Evolutionary conservation across 2,797 vertebrate species (phyloP), one percentile per base, ranked within the genome.

Genomic region (Muscicapa striata): DNA sequence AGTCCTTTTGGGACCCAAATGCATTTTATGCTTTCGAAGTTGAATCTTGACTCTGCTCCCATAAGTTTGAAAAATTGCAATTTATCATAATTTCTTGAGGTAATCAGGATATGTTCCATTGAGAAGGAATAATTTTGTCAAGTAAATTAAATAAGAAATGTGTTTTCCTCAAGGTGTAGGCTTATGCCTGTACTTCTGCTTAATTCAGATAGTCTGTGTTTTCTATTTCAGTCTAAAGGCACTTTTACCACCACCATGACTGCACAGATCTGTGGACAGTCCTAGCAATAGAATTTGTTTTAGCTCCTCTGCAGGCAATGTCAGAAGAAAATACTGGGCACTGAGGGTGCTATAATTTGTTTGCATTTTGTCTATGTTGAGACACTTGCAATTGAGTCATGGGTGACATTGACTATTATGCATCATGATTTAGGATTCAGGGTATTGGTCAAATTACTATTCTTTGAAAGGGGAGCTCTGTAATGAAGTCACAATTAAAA

Each of bases 401-500:
- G 29, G 36, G 5, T 2, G 3, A 63, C 30, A 59, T 6, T 69
- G 55, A 10, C 48, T 83, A 29, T 38, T 69, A 40, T 6, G 19
- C 11, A 17, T 52, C 41, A 46, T 34, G 16, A 43, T 74, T 89
- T 58, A 87, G 24, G 24, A 82, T 84, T 69, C 61, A 66, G 19
- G 3, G 20, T 80, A 55, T 40, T 75, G 62, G 32, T 86, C 52
- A 82, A 79, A 81, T 74, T 78, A 9, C 8, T 75, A 0, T 55
- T 74, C 21, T 72, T 85, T 82, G 61, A 93, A 88, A 90, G 20
- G 3, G 32, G 18, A 81, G 10, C 9, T 78, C 76, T 73, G 46
- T 9, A 58, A 66, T 27, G n/a, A 84, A 88, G n/a, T 36, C 64
- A 55, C 82, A 89, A 55, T 68, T 90, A 90, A 92, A 93, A 86